Evolutionary conservation across 2,797 vertebrate genomes (phyloP).

Genomic region (Sebastes baramenuke): DNA sequence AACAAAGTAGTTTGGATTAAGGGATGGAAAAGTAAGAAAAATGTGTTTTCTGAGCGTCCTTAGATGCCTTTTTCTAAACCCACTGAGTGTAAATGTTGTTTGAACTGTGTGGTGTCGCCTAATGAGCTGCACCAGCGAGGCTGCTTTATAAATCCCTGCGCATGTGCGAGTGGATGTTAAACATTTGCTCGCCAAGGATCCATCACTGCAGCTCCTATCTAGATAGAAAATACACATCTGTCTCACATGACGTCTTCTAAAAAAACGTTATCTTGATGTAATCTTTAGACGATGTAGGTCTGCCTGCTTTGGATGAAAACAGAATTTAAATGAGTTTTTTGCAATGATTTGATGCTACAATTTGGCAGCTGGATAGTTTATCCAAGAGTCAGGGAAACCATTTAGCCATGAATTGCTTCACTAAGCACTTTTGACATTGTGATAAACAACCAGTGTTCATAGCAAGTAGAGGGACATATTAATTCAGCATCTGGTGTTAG

Average conservation of each 20-base stretch:
- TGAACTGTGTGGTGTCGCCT: conserved; percentile 12
- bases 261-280: neutral
- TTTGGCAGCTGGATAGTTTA: conserved; percentile 30
- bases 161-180: conserved; percentile 3
- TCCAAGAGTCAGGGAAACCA: conserved; percentile 13
- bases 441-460: conserved; percentile 24
- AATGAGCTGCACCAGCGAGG: conserved; percentile 19
- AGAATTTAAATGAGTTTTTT: neutral
- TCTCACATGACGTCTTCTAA: neutral
- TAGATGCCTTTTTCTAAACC: conserved; percentile 6
- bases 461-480: neutral
- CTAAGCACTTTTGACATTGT: conserved; percentile 21
- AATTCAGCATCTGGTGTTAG: neutral
- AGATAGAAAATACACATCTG: conserved; percentile 13
- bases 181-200: conserved; percentile 25
- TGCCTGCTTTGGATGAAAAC: neutral
- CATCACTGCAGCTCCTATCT: conserved; percentile 5
- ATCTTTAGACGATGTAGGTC: neutral
- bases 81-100: conserved; percentile 4
- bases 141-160: neutral
- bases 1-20: conserved; percentile 8
- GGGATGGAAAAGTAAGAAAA: neutral
- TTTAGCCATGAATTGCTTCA: conserved; percentile 10
- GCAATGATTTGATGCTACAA: neutral
- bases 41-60: neutral